phyloP scores from a whole-genome alignment of 2,113 vertebrate genomes.

The Panurus biarmicus region DNA sequence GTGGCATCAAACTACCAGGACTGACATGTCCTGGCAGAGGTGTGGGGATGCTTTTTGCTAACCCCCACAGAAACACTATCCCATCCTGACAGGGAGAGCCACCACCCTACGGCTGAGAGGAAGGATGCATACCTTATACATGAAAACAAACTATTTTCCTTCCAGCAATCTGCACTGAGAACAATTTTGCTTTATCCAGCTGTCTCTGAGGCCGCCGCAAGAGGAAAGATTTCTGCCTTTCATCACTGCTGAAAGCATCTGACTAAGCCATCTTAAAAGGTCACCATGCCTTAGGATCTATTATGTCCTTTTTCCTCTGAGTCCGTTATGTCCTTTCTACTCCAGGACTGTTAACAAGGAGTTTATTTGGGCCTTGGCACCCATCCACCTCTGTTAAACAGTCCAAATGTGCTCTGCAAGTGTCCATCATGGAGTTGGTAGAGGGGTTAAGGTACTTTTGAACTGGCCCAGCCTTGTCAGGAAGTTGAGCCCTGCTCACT shows the following conservation, averaged over 20 bases:
- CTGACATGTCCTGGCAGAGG: background rate
- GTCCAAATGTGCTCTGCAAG: background rate
- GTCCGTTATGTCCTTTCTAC: background rate
- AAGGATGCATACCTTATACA: background rate
- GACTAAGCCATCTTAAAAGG: background rate
- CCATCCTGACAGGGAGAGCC: background rate
- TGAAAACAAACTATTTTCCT: background rate
- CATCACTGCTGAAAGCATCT: constrained; percentile 11
- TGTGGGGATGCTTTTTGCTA: background rate
- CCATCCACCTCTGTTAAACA: background rate
- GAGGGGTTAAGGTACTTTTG: background rate
- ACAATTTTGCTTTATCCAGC: background rate
- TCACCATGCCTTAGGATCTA: background rate
- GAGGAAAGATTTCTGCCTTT: background rate
- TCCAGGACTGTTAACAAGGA: background rate
- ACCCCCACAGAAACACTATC: background rate
- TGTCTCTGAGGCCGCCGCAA: background rate
- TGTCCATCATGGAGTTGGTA: background rate
- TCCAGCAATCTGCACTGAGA: background rate
- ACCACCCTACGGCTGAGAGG: background rate
- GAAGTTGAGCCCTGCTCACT: background rate
- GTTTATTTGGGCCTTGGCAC: background rate
- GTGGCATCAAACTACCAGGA: background rate
- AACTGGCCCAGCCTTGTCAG: background rate
- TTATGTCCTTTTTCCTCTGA: background rate